Conservation (phyloP, 2,888 invertebrate genomes). For the Apoda limacodes region DNA sequence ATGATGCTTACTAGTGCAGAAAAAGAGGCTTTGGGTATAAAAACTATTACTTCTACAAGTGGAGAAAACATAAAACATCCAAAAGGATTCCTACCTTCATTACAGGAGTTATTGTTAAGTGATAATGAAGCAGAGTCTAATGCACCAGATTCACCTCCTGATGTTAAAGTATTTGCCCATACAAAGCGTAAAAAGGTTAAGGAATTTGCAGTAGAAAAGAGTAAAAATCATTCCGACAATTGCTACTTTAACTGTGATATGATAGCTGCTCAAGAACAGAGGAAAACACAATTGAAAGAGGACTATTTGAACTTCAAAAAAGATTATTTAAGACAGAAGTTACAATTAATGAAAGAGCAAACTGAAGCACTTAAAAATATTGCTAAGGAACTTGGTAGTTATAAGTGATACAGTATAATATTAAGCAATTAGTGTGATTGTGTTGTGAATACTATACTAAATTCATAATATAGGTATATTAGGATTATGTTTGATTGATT, state of each 20-base stretch:
- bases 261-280: conserved; percentile 43
- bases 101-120: conserved; percentile 28
- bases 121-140: conserved; percentile 14
- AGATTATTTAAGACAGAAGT: conserved; percentile 51
- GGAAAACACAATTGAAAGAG: conserved; percentile 47
- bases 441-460: too few relatives aligned
- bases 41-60: conserved; percentile 31
- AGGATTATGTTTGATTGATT: too few relatives aligned
- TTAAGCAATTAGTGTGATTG: too few relatives aligned
- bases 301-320: conserved; percentile 56
- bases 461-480: too few relatives aligned
- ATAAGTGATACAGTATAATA: too few relatives aligned
- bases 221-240: conserved; percentile 27
- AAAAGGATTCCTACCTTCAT: too few relatives aligned
- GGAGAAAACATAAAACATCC: too few relatives aligned
- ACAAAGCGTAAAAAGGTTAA: too few relatives aligned
- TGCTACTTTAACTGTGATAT: conserved; percentile 50
- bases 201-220: conserved; percentile 21
- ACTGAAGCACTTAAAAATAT: conserved; percentile 55
- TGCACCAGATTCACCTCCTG: conserved; percentile 38
- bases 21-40: conserved; percentile 41
- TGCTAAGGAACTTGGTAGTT: conserved; percentile 41
- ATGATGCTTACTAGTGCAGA: conserved; percentile 35
- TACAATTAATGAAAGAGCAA: conserved; percentile 48
- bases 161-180: conserved; percentile 33